A percentile compares a stretch with the other conserved stretches of the same genome.
phyloP scores from a whole-genome alignment of 2,797 vertebrate species.

The Lindbergichthys nudifrons region DNA sequence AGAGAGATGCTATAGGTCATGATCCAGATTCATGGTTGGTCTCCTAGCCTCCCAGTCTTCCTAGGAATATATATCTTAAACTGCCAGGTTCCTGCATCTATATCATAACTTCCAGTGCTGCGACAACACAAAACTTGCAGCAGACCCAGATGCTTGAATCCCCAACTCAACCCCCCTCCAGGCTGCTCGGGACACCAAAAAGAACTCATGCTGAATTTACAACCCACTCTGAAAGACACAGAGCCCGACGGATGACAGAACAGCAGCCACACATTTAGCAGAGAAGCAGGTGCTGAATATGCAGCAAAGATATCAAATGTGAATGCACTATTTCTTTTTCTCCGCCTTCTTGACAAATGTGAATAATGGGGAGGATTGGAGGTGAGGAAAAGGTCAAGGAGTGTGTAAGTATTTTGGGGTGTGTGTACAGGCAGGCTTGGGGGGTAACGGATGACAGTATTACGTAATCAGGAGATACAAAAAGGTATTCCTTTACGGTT shows the following conservation, averaged over 20 bases:
- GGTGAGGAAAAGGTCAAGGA: not conserved
- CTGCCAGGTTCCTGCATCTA: slow-evolving; percentile 22
- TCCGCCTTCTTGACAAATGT: slow-evolving; percentile 19
- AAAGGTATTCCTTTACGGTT: no score
- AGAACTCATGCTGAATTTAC: slow-evolving; percentile 51
- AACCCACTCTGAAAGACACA: slow-evolving; percentile 19
- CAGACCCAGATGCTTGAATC: slow-evolving; percentile 26
- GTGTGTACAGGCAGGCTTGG: not conserved
- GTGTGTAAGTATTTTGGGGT: not conserved
- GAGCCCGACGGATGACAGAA: slow-evolving; percentile 21
- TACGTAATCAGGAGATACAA: no score
- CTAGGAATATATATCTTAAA: not conserved
- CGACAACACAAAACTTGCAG: slow-evolving; percentile 38
- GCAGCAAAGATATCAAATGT: slow-evolving; percentile 12
- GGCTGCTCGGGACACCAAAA: slow-evolving; percentile 7
- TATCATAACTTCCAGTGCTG: slow-evolving; percentile 24
- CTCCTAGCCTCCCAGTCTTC: no score
- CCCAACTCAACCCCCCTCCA: not conserved
- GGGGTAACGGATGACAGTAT: no score
- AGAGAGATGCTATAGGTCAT: not conserved
- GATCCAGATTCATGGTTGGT: slow-evolving; percentile 13
- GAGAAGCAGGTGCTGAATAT: slow-evolving; percentile 25
- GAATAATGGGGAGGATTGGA: slow-evolving; percentile 8
- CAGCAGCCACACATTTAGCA: slow-evolving; percentile 10
- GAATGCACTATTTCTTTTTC: slow-evolving; percentile 15